Evolutionary conservation across 2,888 invertebrate genomes (phyloP).

Genomic region (Coenonympha arcania): DNA sequence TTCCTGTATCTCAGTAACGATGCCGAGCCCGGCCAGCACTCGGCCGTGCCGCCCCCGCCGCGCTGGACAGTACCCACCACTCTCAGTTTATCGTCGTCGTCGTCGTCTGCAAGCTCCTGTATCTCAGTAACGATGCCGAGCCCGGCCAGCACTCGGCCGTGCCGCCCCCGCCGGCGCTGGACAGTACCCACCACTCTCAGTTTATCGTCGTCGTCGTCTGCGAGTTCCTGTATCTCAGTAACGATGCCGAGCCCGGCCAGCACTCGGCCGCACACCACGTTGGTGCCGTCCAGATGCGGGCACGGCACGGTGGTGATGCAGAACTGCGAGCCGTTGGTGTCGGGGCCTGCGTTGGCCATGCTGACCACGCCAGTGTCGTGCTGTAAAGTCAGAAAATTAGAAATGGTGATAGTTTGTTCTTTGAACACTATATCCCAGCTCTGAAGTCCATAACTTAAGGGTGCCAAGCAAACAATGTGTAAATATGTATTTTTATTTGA

Average conservation of each 20-base stretch:
- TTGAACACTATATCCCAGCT: too few species aligned
- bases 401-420: too few species aligned
- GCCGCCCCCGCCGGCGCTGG: constrained; percentile 41
- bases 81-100: constrained; percentile 73
- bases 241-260: constrained; percentile 82
- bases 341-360: constrained; percentile 85
- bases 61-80: constrained; percentile 63
- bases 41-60: constrained; percentile 87
- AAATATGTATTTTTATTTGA: too few species aligned
- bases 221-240: constrained; percentile 78
- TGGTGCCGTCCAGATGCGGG: constrained; percentile 83
- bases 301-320: constrained; percentile 87
- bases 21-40: constrained; percentile 83
- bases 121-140: constrained; percentile 81
- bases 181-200: constrained; percentile 73
- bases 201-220: constrained; percentile 72
- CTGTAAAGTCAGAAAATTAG: too few species aligned
- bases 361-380: constrained; percentile 79
- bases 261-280: constrained; percentile 89
- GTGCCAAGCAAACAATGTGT: too few species aligned
- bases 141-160: constrained; percentile 85
- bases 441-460: too few species aligned
- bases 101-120: constrained; percentile 75
- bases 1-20: constrained; percentile 80
- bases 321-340: constrained; percentile 97